Percentiles rank a stretch among this genome's conserved stretches.
Evolutionary conservation across 2,797 vertebrate species (phyloP).

Genomic region (Chelon labrosus): DNA sequence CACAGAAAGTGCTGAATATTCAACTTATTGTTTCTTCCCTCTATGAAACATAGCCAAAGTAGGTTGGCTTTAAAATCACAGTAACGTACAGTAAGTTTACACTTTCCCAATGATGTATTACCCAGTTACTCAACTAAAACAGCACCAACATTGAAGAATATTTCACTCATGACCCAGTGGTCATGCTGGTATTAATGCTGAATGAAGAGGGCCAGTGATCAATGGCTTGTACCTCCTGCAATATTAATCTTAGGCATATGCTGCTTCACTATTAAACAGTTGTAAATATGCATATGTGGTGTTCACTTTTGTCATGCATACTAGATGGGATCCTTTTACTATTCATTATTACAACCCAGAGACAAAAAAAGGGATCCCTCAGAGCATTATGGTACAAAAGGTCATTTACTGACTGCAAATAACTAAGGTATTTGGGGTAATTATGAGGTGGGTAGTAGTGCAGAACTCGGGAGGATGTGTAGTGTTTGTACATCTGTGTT

Average conservation of each 20-base stretch:
- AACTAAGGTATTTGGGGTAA: neutral
- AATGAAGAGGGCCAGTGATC: constrained; percentile 38
- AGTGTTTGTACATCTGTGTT: neutral
- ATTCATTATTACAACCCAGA: accelerated
- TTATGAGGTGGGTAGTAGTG: neutral
- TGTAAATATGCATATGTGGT: constrained; percentile 7
- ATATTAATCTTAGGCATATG: constrained; percentile 43
- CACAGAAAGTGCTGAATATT: constrained; percentile 63
- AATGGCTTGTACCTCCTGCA: constrained; percentile 25
- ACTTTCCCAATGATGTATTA: constrained; percentile 54
- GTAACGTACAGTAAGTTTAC: constrained; percentile 28
- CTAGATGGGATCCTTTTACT: neutral
- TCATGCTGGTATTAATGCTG: constrained; percentile 34
- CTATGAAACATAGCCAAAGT: constrained; percentile 33
- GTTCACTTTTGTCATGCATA: constrained; percentile 5
- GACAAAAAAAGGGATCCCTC: neutral
- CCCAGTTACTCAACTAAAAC: constrained; percentile 49
- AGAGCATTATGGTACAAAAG: neutral
- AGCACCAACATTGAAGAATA: constrained; percentile 48
- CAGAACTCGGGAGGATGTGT: neutral
- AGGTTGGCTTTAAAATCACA: constrained; percentile 44
- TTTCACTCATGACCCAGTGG: constrained; percentile 52
- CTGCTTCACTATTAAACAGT: constrained; percentile 22
- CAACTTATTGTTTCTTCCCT: constrained; percentile 37
- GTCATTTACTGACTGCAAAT: constrained; percentile 1